A percentile compares a stretch with the other conserved stretches of the same genome.
phyloP scores from a whole-genome alignment of 2,888 invertebrate species.

The Protodeltote pygarga region DNA sequence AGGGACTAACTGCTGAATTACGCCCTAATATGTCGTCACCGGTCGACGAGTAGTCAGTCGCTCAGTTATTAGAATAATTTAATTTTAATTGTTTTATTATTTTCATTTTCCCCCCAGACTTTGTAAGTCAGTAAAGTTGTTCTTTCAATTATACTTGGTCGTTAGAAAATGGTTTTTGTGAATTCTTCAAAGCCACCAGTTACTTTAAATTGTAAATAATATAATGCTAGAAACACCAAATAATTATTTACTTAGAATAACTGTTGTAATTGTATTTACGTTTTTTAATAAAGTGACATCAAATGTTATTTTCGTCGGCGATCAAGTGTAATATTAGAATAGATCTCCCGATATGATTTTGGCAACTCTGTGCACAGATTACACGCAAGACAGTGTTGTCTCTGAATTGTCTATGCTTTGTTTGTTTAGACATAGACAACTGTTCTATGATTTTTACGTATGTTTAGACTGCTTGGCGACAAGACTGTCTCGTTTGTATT shows the following conservation, averaged over 20 bases:
- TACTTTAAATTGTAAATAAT: constrained; percentile 36
- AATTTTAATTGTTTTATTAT: constrained; percentile 25
- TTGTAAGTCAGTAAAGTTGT: background rate
- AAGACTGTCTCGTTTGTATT: too few relatives aligned
- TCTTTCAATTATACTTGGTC: constrained; percentile 25
- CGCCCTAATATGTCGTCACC: constrained; percentile 9
- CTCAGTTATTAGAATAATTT: constrained; percentile 39
- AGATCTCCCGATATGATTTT: background rate
- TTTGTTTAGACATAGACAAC: too few relatives aligned
- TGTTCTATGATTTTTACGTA: too few relatives aligned
- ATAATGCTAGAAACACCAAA: constrained; percentile 30
- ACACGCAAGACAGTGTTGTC: too few relatives aligned
- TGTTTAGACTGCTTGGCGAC: too few relatives aligned
- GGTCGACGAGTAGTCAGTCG: constrained; percentile 33
- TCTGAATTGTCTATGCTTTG: too few relatives aligned
- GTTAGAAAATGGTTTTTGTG: too few relatives aligned
- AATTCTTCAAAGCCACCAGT: too few relatives aligned
- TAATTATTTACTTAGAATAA: constrained; percentile 17
- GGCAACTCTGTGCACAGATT: too few relatives aligned
- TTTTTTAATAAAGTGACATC: too few relatives aligned
- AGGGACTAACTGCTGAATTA: background rate
- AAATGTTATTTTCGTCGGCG: background rate
- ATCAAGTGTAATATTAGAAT: constrained; percentile 22
- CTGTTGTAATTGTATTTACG: constrained; percentile 4
- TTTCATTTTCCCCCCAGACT: constrained; percentile 20